Evolutionary conservation across 2,888 invertebrate species (phyloP).

Genomic region (Ypsolopha sequella): DNA sequence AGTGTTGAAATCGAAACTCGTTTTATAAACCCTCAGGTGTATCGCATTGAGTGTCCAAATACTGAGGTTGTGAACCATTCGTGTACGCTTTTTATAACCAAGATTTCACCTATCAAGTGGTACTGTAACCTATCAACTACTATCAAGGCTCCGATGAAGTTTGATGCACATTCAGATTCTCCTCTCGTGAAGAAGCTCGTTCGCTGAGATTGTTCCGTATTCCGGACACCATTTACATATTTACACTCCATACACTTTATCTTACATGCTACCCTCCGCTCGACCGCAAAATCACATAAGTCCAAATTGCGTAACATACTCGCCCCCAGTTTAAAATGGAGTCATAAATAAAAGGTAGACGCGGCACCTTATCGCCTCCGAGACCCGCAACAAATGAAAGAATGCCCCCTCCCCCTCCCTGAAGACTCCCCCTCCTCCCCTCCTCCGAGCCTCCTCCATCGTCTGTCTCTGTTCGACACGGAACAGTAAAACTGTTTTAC

Average conservation of each 20-base stretch:
- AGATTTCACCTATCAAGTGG: too few species aligned
- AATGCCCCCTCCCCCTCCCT: slow-evolving; percentile 32
- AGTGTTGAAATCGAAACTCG: too few species aligned
- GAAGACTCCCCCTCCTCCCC: slow-evolving; percentile 15
- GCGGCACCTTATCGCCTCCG: slow-evolving; percentile 51
- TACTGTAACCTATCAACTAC: too few species aligned
- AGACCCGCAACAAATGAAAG: slow-evolving; percentile 57
- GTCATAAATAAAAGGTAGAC: slow-evolving; percentile 66
- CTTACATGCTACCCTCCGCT: not conserved
- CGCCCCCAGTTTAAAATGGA: slow-evolving; percentile 61
- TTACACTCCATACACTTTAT: slow-evolving; percentile 2
- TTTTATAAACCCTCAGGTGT: too few species aligned
- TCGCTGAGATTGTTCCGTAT: too few species aligned
- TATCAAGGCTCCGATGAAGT: too few species aligned
- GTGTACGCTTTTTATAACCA: too few species aligned
- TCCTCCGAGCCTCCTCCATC: slow-evolving; percentile 15
- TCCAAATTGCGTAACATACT: slow-evolving; percentile 1
- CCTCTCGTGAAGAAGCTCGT: too few species aligned
- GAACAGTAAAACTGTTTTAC: slow-evolving; percentile 57
- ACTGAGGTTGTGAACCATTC: too few species aligned
- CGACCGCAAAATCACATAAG: not conserved
- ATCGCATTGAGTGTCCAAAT: too few species aligned
- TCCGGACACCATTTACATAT: not conserved
- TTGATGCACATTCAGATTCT: too few species aligned
- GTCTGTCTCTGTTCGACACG: slow-evolving; percentile 30